Base-by-base conservation (phyloP, 2,113 vertebrate species). In the Gymnocephalus cernua region DNA sequence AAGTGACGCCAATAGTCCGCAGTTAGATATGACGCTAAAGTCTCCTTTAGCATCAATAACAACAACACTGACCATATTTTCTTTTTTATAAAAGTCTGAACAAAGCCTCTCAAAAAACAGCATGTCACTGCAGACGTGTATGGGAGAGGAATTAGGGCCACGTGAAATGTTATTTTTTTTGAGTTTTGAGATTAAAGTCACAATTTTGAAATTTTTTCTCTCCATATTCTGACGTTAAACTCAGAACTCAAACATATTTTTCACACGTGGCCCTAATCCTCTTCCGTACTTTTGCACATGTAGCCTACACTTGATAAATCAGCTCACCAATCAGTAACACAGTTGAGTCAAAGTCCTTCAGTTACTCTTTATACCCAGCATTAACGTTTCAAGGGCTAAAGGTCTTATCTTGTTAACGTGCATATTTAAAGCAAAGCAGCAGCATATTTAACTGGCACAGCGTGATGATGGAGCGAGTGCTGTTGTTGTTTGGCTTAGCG, bases 401-500 rank as follows among this genome's bases (percentile, higher is more conserved):
- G 82, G 87, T 92, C 77, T 1, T 1, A 9, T 41, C 25, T 65
- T 27, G 15, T 76, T 29, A 50, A 6, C 4, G 1, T 38, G 15
- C 45, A 59, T 53, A 58, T 65, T 88, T 84, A 86, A 88, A 84
- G 47, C 64, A 29, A 56, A 78, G 69, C 58, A 61, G 57, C 51
- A n/a, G 14, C 21, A 41, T 67, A 41, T 67, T 41, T n/a, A 29
- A 48, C 19, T 53, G 23, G 63, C 80, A 79, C 11, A 71, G 21
- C 15, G 61, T 73, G 72, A 64, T 56, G 65, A 87, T 89, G 82
- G 64, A 76, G 47, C 83, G 44, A 47, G 76, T 77, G 15, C 45
- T 93, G 32, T 0, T 93, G 1, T 56, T 91, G 69, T 51, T 80
- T 7, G 89, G 82, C 23, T 80, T 93, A 1, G 67, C 86, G 66